Evolutionary conservation across 2,888 invertebrate genomes (phyloP), one percentile per base, ranked within the genome.

Genomic region (Folsomia manolachei): DNA sequence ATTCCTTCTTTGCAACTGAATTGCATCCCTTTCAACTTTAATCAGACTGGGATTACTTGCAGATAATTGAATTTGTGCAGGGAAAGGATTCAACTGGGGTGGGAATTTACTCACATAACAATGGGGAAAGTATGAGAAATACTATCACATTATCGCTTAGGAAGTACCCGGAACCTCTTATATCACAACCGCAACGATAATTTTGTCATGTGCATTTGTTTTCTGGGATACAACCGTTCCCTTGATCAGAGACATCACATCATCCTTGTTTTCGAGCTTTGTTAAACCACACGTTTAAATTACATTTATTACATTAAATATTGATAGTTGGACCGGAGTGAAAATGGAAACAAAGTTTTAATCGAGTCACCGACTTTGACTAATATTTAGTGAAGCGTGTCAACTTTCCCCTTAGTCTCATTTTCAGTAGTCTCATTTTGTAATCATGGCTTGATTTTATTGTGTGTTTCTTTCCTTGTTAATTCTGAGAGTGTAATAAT

Each of bases 41-140:
- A 67, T 67, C 67, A 67, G 56, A 21, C 27, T 39, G 21, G 67
- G 60, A 67, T 67, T 56, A 67, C 67, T 67, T 23, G 67, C 53
- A 60, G 67, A 67, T 67, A 67, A 67, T 67, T 67, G 67, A 67
- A 67, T 67, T 67, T 53, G 56, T n/a, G 56, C 4, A 56, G 66
- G 51, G 39, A 21, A 23, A 66, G 39, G 66, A n/a, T n/a, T n/a
- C n/a, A 51, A 39, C 60, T n/a, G 39, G n/a, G n/a, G 21, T 19
- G 56, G 56, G 56, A 56, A 56, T 19, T 18, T 56, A n/a, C n/a
- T n/a, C n/a, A n/a, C n/a, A n/a, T n/a, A n/a, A n/a, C n/a, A n/a
- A n/a, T n/a, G n/a, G n/a, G n/a, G n/a, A n/a, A n/a, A n/a, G n/a
- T n/a, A n/a, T n/a, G n/a, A n/a, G n/a, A n/a, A n/a, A n/a, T n/a